Evolutionary conservation across 2,888 invertebrate species (phyloP), one percentile per base, ranked within the genome.

Genomic region (Phlogophora meticulosa): DNA sequence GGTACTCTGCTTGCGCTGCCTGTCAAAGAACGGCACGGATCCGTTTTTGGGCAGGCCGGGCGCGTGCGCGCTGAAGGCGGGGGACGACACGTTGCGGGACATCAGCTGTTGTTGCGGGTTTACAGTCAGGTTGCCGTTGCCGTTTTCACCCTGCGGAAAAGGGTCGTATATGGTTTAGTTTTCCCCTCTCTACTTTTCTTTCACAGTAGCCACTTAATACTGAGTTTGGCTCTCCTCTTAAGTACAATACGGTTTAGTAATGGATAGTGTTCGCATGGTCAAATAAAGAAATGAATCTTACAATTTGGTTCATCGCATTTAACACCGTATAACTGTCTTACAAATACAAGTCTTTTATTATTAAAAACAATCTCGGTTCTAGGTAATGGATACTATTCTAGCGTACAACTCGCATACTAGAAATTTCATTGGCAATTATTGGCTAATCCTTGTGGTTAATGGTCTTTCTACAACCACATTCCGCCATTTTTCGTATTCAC

Each of bases 1-100:
- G 65, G 97, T 97, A 82, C 98, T 98, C 48, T 98, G 97, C 91
- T 98, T 98, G 56, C 98, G 96, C 71, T 98, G 97, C 51, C 98
- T 95, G 92, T 98, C 98, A 93, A 98, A 98, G 90, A 98, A 98
- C 34, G 98, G 98, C 77, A 98, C 98, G 4, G 98, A 98, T 48
- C 98, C 98, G 88, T 98, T 98, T 93, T 98, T 98, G 64, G 98
- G 98, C 85, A 96, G 84, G 10, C 97, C 97, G 80, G 97, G 97
- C 51, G 96, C 96, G 69, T 97, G 97, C 10, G 97, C 96, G 24
- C 97, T 97, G 91, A 98, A 98, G 15, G 98, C 98, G 0, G 98
- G 98, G 76, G 98, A 98, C 13, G 98, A 98, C 74, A 98, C 98
- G 93, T 98, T 98, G 75, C 98, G 96, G 0, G 98, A 97, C 90